A percentile compares a stretch with the other conserved stretches of the same genome.
These are phyloP conservation scores for Henricia sp. DNA, from an alignment of 53 echinoderm and acorn worm species.

Conservation along the genomic window DNA sequence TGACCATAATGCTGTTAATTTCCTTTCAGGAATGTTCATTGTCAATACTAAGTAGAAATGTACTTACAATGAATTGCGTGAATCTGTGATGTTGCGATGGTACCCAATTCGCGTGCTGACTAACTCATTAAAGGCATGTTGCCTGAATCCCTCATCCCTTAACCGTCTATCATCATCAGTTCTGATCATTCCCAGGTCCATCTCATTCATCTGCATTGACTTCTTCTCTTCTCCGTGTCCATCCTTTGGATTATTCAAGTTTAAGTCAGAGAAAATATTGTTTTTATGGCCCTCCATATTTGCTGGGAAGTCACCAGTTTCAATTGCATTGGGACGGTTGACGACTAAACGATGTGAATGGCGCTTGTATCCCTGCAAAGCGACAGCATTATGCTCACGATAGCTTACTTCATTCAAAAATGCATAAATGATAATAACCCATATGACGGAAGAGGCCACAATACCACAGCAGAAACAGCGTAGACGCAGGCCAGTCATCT, in stretches of 20 bases:
- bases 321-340: constrained; percentile 6
- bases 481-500: constrained; percentile 54
- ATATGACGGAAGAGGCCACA: constrained; percentile 71
- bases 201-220: neutral
- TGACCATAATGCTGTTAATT: neutral
- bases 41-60: neutral
- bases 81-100: constrained; percentile 86
- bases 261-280: neutral
- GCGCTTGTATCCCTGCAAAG: neutral
- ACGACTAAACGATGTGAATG: constrained; percentile 21
- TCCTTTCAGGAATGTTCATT: neutral
- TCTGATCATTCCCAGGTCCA: constrained; percentile 77
- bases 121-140: constrained; percentile 95
- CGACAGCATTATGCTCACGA: neutral
- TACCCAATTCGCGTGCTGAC: constrained; percentile 89
- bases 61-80: constrained; percentile 94
- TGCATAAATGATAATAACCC: constrained; percentile 78
- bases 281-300: neutral
- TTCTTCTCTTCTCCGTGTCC: neutral
- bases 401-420: constrained; percentile 71
- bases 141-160: constrained; percentile 83
- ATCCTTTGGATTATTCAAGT: neutral
- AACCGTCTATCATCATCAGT: constrained; percentile 73
- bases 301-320: neutral
- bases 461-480: constrained; percentile 84